Percentiles rank a stretch among this genome's conserved stretches.
These are phyloP conservation scores for Channallabes apus DNA, from an alignment of 2,797 vertebrate species.

Conservation along the genomic window DNA sequence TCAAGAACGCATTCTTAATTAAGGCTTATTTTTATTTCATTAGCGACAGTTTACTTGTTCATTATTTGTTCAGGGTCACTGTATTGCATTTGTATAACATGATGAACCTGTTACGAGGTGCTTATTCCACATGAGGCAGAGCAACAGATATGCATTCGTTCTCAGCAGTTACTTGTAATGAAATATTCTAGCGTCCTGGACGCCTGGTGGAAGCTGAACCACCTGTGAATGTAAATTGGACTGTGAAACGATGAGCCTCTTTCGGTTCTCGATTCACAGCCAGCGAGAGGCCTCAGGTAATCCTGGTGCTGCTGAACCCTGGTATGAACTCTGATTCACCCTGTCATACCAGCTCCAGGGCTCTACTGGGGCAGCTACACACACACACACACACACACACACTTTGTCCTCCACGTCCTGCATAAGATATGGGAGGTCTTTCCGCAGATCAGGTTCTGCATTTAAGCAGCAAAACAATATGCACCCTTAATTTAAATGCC, in stretches of 20 bases:
- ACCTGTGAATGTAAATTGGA: background rate
- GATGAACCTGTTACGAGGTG: background rate
- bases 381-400: background rate
- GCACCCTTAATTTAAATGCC: background rate
- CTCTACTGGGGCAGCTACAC: slow-evolving; percentile 31
- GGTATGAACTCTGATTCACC: slow-evolving; percentile 42
- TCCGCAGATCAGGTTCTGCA: background rate
- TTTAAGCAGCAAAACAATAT: background rate
- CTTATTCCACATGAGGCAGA: background rate
- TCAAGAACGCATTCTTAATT: background rate
- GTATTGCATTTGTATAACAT: background rate
- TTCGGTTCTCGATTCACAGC: slow-evolving; percentile 6
- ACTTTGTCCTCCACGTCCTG: background rate
- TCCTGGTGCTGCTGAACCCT: slow-evolving; percentile 31
- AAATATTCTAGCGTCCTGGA: background rate
- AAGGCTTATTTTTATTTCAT: background rate
- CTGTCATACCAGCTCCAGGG: slow-evolving; percentile 36
- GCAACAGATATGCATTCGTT: background rate
- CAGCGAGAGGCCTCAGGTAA: slow-evolving; percentile 27
- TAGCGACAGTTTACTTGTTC: background rate
- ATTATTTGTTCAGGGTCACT: background rate
- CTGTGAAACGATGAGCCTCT: background rate
- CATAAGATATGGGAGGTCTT: background rate
- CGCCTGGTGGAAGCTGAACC: background rate
- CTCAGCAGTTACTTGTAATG: background rate